Conservation (phyloP, 2,888 invertebrate species). For the Cinara cedri region DNA sequence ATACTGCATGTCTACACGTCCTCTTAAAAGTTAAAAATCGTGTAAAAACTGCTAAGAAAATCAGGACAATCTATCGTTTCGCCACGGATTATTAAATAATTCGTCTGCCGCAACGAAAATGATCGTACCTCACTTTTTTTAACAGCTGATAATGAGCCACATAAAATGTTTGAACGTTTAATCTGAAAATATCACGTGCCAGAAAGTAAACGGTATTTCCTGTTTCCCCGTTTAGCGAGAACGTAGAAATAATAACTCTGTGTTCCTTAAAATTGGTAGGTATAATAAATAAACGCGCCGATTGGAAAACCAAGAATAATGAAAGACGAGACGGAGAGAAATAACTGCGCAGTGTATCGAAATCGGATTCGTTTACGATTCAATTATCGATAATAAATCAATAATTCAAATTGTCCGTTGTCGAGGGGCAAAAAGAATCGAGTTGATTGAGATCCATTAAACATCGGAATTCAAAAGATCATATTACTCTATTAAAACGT, state of each 20-base stretch:
- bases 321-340: not conserved
- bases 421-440: not conserved
- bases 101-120: too few relatives aligned
- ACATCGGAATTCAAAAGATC: constrained; percentile 41
- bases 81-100: too few relatives aligned
- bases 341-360: not conserved
- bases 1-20: too few relatives aligned
- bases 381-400: constrained; percentile 48
- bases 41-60: too few relatives aligned
- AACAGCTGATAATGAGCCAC: too few relatives aligned
- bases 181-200: too few relatives aligned
- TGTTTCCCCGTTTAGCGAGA: too few relatives aligned
- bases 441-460: constrained; percentile 40
- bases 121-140: too few relatives aligned
- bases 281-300: not conserved
- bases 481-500: constrained; percentile 47
- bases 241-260: not conserved
- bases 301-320: not conserved
- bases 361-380: constrained; percentile 34
- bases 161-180: too few relatives aligned
- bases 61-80: too few relatives aligned
- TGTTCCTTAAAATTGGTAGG: constrained; percentile 14
- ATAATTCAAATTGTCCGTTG: constrained; percentile 36
- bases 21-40: too few relatives aligned
- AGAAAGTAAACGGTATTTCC: too few relatives aligned